phyloP scores from a whole-genome alignment of 1,140 invertebrate genomes.

The Mesaphorura yosii region DNA sequence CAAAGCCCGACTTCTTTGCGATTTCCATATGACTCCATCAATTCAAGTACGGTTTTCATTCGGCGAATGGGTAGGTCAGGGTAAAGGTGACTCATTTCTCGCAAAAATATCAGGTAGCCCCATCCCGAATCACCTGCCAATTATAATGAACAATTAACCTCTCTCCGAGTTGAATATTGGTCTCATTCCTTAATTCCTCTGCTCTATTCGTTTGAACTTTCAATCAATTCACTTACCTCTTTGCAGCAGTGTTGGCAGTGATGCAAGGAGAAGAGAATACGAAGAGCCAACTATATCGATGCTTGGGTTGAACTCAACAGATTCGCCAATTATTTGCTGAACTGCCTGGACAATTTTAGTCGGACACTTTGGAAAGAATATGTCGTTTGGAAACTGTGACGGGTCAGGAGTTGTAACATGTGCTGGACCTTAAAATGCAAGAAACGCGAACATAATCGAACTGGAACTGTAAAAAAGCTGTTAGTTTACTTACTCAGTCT shows the following conservation, averaged over 20 bases:
- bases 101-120: conserved; percentile 28
- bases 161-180: conserved; percentile 4
- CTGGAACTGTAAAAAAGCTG: too few relatives aligned
- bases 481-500: too few relatives aligned
- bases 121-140: conserved; percentile 25
- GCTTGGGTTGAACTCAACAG: neutral
- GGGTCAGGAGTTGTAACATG: conserved; percentile 19
- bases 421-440: too few relatives aligned
- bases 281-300: conserved; percentile 24
- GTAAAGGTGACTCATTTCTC: conserved; percentile 26
- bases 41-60: conserved; percentile 17
- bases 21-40: conserved; percentile 31
- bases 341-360: conserved; percentile 16
- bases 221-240: too few relatives aligned
- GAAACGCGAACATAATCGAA: too few relatives aligned
- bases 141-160: conserved; percentile 2
- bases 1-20: conserved; percentile 26
- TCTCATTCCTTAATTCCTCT: neutral
- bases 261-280: conserved; percentile 20
- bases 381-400: conserved; percentile 24
- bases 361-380: conserved; percentile 20
- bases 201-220: too few relatives aligned
- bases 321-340: conserved; percentile 20
- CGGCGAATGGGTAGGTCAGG: conserved; percentile 15
- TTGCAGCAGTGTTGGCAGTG: conserved; percentile 23